Base-by-base conservation (phyloP, 2,888 invertebrate genomes). In the Thumatha senex region DNA sequence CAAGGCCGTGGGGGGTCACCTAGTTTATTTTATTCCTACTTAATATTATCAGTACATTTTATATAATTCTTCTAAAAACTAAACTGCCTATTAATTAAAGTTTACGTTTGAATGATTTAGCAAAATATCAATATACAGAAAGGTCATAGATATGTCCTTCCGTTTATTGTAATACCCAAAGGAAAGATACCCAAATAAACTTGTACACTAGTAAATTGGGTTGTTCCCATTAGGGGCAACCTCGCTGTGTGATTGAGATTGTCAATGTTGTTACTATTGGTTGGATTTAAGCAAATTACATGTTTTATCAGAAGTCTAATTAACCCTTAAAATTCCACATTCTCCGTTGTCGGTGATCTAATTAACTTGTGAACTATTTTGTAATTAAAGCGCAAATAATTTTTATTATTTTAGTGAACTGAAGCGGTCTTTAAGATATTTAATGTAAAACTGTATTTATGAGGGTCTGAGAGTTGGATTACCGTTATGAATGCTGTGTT, bases 121-220 rank as follows among this genome's bases (percentile, higher is more conserved):
- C 76, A 75, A 82, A 81, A 82, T 86, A 82, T 85, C 83, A 84
- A 85, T 83, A 80, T 76, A 76, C 67, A 53, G 72, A 74, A 76
- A 78, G 81, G 82, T 83, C 79, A 75, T 70, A 78, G 80, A 83
- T 85, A 82, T 84, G 82, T 80, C 83, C 78, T 79, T 76, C 77
- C 81, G 84, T 86, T 83, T 86, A 86, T 78, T 77, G 75, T 80
- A 80, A 86, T 86, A 67, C 87, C 84, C 85, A 61, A 61, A 74
- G 86, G 87, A 85, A 75, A 80, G 76, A 82, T 84, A 78, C 79
- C 82, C 82, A 80, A 86, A 88, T 86, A 84, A 88, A 88, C 84
- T 86, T 86, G 80, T 82, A 80, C 80, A 84, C 81, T 84, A 84
- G 78, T 82, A 89, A 87, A 89, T 88, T 86, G 86, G 86, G 87